A percentile compares a stretch with the other conserved stretches of the same genome.
phyloP scores from a whole-genome alignment of 2,113 vertebrate species.

The Chroicocephalus ridibundus region DNA sequence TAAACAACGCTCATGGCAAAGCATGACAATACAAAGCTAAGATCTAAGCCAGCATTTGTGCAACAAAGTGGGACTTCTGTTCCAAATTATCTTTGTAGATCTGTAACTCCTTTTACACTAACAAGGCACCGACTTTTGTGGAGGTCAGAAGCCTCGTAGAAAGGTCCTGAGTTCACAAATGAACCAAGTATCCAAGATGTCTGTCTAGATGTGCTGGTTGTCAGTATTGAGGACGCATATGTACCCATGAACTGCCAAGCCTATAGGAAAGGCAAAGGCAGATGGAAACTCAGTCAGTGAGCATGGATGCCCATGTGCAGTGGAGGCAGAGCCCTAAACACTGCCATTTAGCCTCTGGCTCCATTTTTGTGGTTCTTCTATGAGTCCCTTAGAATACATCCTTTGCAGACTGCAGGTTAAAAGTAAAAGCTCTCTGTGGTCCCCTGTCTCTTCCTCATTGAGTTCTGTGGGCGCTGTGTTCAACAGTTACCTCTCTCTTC shows the following conservation, averaged over 20 bases:
- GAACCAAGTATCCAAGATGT: not conserved
- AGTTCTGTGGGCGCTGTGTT: not conserved
- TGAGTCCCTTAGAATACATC: not conserved
- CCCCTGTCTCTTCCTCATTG: not conserved
- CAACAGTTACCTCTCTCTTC: not conserved
- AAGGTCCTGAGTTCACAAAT: not conserved
- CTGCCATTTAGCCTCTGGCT: not conserved
- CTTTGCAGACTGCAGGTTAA: not conserved
- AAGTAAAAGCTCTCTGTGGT: not conserved
- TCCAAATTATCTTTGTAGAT: not conserved
- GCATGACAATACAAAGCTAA: not conserved
- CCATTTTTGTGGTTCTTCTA: not conserved
- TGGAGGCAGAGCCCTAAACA: not conserved
- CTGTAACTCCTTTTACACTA: not conserved
- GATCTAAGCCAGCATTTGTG: not conserved
- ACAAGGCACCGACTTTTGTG: not conserved
- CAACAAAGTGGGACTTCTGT: not conserved
- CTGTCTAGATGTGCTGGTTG: not conserved
- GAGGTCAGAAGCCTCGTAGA: not conserved
- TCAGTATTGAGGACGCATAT: not conserved
- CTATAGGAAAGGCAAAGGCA: not conserved
- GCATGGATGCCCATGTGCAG: not conserved
- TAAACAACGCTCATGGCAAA: not conserved
- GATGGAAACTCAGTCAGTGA: not conserved
- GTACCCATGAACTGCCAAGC: accelerated